phyloP scores from a whole-genome alignment of 1,140 invertebrate species.

The Brachionus manjavacas region DNA sequence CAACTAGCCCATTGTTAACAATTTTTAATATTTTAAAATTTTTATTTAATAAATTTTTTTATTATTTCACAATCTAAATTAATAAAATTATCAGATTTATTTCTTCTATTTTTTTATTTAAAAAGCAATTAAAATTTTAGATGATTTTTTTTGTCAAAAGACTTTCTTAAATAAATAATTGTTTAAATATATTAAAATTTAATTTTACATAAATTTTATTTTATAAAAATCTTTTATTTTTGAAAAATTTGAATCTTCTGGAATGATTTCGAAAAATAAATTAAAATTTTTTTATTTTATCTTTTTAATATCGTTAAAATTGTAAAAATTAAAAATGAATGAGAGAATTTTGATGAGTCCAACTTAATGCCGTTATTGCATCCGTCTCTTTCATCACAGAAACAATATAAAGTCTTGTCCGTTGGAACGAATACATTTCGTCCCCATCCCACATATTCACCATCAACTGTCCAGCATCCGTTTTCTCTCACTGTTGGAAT shows the following conservation, averaged over 20 bases:
- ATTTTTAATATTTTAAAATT: too few relatives aligned
- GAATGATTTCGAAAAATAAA: background rate
- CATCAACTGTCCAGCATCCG: conserved; percentile 41
- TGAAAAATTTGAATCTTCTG: background rate
- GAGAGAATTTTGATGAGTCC: background rate
- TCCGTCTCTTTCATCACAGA: conserved; percentile 42
- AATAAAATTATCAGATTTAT: too few relatives aligned
- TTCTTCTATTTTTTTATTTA: too few relatives aligned
- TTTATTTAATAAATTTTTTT: too few relatives aligned
- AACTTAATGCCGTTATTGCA: conserved; percentile 7
- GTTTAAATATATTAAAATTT: too few relatives aligned
- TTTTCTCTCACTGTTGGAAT: conserved; percentile 43
- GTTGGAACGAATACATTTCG: conserved; percentile 7
- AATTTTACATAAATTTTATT: too few relatives aligned
- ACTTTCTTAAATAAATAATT: too few relatives aligned
- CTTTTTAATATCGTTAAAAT: background rate
- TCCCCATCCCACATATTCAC: conserved; percentile 39
- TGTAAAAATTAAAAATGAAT: background rate
- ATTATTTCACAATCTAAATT: too few relatives aligned
- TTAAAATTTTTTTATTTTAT: too few relatives aligned
- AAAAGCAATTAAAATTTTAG: too few relatives aligned
- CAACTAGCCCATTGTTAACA: too few relatives aligned
- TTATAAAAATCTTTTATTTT: background rate
- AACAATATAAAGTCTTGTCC: conserved; percentile 33
- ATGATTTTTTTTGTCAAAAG: too few relatives aligned